Evolutionary conservation across 2,797 vertebrate species (phyloP).

Genomic region (Sebastes kiyomatsui): DNA sequence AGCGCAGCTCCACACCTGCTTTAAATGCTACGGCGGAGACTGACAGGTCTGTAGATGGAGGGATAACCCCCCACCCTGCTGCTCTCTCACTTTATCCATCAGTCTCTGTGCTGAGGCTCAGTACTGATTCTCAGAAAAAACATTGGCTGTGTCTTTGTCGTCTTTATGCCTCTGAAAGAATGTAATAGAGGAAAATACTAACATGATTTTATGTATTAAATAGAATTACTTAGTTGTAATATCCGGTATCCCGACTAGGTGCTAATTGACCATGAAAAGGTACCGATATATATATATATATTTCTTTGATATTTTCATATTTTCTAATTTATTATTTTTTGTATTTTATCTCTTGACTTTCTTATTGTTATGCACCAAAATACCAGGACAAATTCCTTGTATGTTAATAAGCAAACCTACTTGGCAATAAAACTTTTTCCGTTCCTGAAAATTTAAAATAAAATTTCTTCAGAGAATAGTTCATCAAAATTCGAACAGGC

Average conservation of each 20-base stretch:
- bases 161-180: not conserved
- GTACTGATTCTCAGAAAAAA: not conserved
- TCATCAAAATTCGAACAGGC: not conserved
- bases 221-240: not conserved
- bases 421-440: not conserved
- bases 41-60: constrained; percentile 70
- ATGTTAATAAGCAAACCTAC: not conserved
- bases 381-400: not conserved
- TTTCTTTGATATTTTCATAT: no score
- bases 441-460: not conserved
- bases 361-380: not conserved
- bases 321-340: not conserved
- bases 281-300: no score
- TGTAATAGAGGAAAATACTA: not conserved
- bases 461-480: not conserved
- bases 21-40: constrained; percentile 77
- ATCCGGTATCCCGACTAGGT: not conserved
- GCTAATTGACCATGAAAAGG: no score
- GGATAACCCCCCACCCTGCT: constrained; percentile 73
- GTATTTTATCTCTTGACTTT: not conserved
- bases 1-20: constrained; percentile 77
- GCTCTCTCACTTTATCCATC: constrained; percentile 33
- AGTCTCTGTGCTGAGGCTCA: constrained; percentile 20
- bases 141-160: not conserved
- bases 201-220: not conserved